phyloP scores from a whole-genome alignment of 2,797 vertebrate genomes.

The Poliocrania exsul region DNA sequence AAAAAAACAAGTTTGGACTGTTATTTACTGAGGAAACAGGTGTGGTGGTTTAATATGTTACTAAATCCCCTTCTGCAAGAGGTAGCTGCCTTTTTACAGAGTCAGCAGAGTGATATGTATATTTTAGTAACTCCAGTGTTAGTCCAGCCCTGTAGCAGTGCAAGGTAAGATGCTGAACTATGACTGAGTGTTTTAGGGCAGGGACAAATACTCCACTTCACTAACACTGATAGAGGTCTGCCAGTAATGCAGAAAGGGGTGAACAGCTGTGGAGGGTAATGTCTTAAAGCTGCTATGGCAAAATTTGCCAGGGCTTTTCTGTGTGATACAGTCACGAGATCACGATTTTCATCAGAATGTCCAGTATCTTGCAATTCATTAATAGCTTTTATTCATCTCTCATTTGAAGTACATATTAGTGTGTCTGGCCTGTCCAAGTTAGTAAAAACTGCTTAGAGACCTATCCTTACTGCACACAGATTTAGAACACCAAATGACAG shows the following conservation, averaged over 20 bases:
- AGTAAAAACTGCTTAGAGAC: not conserved
- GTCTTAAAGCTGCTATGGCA: not conserved
- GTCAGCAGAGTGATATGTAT: not conserved
- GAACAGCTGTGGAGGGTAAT: not conserved
- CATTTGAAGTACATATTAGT: not conserved
- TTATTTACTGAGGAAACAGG: not conserved
- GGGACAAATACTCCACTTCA: not conserved
- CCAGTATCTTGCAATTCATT: not conserved
- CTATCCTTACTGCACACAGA: not conserved
- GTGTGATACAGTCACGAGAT: accelerated
- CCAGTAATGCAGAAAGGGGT: not conserved
- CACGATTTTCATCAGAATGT: not conserved
- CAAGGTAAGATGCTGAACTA: not conserved
- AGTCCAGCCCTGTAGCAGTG: not conserved
- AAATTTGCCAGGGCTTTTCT: not conserved
- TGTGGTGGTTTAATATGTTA: constrained; percentile 53
- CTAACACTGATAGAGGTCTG: not conserved
- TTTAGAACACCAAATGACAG: not conserved
- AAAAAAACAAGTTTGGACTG: not conserved
- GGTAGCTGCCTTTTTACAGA: not conserved
- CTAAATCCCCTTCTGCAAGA: constrained; percentile 16
- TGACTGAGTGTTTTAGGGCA: not conserved
- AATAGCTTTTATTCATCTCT: not conserved
- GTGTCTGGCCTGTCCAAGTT: not conserved
- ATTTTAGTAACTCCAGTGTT: not conserved